Evolutionary conservation across 2,113 vertebrate species (phyloP).

Genomic region (Corythornis madagascariensis): DNA sequence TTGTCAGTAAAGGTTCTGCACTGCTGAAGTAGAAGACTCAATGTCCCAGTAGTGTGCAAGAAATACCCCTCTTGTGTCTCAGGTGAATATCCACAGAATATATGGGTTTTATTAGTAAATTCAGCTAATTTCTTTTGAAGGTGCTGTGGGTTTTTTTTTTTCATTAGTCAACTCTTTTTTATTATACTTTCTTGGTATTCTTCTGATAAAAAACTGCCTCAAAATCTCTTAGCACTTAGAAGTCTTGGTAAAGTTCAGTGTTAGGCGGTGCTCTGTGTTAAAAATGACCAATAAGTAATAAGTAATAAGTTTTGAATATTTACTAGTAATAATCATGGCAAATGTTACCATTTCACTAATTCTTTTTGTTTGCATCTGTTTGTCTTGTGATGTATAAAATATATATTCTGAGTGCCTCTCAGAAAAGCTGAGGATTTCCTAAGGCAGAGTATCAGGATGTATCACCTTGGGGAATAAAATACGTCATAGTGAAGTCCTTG

Average conservation of each 20-base stretch:
- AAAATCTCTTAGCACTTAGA: neutral
- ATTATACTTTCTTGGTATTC: neutral
- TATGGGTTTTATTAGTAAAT: neutral
- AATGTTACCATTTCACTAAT: neutral
- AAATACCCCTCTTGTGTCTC: neutral
- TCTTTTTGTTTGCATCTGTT: neutral
- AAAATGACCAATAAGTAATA: neutral
- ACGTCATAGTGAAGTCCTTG: neutral
- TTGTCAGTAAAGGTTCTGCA: neutral
- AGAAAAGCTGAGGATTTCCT: neutral
- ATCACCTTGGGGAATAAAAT: neutral
- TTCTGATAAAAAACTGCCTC: neutral
- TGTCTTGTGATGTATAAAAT: neutral
- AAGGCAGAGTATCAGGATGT: neutral
- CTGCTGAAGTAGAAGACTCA: neutral
- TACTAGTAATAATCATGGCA: neutral
- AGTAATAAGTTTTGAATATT: neutral
- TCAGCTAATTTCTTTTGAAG: neutral
- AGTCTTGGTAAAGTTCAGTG: neutral
- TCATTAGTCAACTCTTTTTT: accelerated
- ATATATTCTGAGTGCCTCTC: neutral
- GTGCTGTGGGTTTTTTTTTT: neutral
- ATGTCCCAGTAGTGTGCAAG: neutral
- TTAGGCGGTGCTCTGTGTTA: neutral
- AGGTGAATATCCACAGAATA: neutral